Base-by-base conservation (phyloP, 2,113 vertebrate genomes). In the Sphyrna mokarran region DNA sequence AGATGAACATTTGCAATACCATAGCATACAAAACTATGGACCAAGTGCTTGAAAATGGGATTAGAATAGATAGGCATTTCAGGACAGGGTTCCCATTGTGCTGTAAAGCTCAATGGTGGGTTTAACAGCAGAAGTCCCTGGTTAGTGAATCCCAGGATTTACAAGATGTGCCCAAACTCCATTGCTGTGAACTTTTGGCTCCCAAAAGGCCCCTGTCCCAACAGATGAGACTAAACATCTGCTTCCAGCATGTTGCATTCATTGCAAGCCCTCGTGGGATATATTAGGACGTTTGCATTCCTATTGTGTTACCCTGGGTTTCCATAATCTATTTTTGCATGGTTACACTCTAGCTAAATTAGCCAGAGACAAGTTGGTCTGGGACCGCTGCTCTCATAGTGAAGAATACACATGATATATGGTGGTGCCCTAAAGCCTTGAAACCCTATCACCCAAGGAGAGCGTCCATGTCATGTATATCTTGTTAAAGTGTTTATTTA, bases 251-350 rank as follows among this genome's bases (percentile, higher is more conserved):
- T 18, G 29, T 72, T 48, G 68, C 91, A 40, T 91, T 91, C 89
- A 91, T 91, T 33, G 61, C 89, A 93, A 93, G 8, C n/a, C 89
- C 89, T 68, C 68, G 10, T 95, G 69, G 43, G 63, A 72, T 95
- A 95, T 95, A 95, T 95, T 95, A 70, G 66, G 37, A 70, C 40
- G 23, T 54, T 54, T 95, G 69, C 68, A 95, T 72, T 95, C 94
- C 94, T 72, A 95, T 95, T 95, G 94, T 95, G 68, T 69, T 95
- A 72, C 94, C 43, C 33, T 95, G 23, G 94, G 69, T 95, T 95
- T 72, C 68, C 94, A 95, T 40, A 22, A 33, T 95, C 94, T 95
- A 95, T 95, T 95, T 95, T 72, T 95, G 70, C 91, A 69, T 20
- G 22, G 91, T 70, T 94, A 43, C 40, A 95, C 68, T 72, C 94